Conservation (phyloP, 2,113 vertebrate species). For the Athene noctua region DNA sequence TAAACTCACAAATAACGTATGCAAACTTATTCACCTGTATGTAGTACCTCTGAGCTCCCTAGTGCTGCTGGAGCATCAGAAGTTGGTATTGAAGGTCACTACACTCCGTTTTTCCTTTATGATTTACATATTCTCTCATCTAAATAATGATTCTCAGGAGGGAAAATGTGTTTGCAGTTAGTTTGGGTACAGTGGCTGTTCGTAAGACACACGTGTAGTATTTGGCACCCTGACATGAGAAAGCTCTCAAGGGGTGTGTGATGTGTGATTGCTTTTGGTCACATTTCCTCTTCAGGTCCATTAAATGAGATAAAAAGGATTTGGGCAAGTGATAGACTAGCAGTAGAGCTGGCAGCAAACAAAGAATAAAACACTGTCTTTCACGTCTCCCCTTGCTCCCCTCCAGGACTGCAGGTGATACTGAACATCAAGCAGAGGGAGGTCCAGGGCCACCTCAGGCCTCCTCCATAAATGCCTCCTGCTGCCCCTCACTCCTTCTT, state of each 20-base stretch:
- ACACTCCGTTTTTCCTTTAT: neutral
- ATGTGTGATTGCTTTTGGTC: neutral
- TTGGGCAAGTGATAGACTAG: neutral
- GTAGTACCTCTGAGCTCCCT: neutral
- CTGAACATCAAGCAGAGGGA: neutral
- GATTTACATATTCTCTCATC: neutral
- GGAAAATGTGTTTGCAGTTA: neutral
- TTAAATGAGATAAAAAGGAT: neutral
- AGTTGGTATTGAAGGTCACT: neutral
- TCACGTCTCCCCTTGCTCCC: neutral
- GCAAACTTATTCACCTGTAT: neutral
- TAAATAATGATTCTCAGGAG: neutral
- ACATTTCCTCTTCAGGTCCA: neutral
- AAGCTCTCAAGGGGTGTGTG: neutral
- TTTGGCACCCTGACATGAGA: neutral
- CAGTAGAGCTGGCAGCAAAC: neutral
- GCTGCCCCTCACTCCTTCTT: neutral
- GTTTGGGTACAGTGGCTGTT: neutral
- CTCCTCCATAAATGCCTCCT: neutral
- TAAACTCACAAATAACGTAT: neutral
- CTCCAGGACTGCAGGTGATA: neutral
- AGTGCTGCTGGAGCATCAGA: neutral
- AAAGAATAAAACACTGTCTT: neutral
- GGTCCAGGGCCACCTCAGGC: neutral
- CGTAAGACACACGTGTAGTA: fast-evolving